Evolutionary conservation across 2,113 vertebrate genomes (phyloP).

Genomic region (Dendrocopos noguchii): DNA sequence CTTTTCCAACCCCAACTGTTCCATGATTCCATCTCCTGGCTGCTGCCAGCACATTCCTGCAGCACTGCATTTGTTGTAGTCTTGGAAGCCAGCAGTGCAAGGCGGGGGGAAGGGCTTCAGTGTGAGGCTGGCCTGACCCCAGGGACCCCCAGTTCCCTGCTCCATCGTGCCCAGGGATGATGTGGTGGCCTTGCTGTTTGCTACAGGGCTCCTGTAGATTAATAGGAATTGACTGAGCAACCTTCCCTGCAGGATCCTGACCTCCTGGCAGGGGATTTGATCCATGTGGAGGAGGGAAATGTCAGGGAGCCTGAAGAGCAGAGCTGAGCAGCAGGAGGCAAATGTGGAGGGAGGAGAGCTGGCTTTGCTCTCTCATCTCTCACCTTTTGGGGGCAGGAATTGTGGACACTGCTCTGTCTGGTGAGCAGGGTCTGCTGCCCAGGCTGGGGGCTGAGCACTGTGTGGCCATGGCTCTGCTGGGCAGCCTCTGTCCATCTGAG

Average conservation of each 20-base stretch:
- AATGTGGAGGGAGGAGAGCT: background rate
- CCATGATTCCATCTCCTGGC: background rate
- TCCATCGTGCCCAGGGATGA: background rate
- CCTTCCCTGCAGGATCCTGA: background rate
- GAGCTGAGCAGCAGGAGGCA: background rate
- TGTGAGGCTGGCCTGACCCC: background rate
- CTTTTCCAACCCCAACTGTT: no score
- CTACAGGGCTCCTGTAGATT: background rate
- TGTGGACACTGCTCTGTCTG: background rate
- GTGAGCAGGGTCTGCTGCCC: background rate
- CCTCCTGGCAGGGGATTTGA: background rate
- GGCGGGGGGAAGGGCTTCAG: background rate
- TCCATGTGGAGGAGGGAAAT: background rate
- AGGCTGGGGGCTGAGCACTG: background rate
- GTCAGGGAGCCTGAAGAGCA: background rate
- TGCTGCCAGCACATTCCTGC: rapidly evolving
- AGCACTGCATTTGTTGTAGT: background rate
- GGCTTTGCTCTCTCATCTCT: background rate
- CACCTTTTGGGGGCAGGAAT: background rate
- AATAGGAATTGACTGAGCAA: background rate
- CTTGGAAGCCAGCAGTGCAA: background rate
- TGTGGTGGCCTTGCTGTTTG: background rate
- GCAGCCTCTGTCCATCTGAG: background rate
- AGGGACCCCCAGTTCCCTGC: background rate
- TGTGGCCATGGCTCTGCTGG: background rate